Conservation (phyloP, 2,797 vertebrate genomes). For the Glossophaga mutica region DNA sequence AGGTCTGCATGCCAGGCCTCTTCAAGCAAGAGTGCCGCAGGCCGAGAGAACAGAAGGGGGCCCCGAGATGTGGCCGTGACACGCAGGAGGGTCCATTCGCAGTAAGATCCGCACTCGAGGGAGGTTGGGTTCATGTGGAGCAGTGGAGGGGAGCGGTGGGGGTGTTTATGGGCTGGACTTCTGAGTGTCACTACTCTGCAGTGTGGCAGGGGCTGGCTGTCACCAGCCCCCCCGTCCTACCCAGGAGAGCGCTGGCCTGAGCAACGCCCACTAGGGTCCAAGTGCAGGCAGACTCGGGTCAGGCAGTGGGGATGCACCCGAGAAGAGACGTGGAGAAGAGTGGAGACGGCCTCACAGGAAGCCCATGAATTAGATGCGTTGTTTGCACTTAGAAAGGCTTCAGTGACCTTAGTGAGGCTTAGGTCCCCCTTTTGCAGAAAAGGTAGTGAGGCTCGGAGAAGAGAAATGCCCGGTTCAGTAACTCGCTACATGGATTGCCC, state of each 20-base stretch:
- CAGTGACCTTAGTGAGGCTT: background rate
- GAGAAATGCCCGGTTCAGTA: background rate
- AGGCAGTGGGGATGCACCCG: slow-evolving; percentile 56
- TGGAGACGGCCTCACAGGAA: background rate
- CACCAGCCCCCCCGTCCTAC: background rate
- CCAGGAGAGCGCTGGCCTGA: slow-evolving; percentile 17
- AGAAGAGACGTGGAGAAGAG: background rate
- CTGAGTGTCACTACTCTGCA: background rate
- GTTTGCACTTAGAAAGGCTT: background rate
- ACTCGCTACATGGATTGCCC: too few relatives aligned
- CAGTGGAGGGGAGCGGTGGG: too few relatives aligned
- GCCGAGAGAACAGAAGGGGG: slow-evolving; percentile 49
- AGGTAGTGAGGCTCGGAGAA: background rate
- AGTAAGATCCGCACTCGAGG: background rate
- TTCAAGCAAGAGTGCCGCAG: slow-evolving; percentile 17
- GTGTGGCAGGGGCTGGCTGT: background rate
- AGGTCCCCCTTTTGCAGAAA: background rate
- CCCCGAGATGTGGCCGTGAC: slow-evolving; percentile 11
- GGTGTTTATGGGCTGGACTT: background rate
- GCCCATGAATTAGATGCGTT: background rate
- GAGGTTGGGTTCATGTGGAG: background rate
- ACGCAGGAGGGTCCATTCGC: slow-evolving; percentile 23
- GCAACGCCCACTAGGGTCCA: background rate
- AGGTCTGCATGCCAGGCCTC: background rate
- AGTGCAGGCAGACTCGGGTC: background rate